phyloP scores from a whole-genome alignment of 2,113 vertebrate species.

The Tapirus terrestris region DNA sequence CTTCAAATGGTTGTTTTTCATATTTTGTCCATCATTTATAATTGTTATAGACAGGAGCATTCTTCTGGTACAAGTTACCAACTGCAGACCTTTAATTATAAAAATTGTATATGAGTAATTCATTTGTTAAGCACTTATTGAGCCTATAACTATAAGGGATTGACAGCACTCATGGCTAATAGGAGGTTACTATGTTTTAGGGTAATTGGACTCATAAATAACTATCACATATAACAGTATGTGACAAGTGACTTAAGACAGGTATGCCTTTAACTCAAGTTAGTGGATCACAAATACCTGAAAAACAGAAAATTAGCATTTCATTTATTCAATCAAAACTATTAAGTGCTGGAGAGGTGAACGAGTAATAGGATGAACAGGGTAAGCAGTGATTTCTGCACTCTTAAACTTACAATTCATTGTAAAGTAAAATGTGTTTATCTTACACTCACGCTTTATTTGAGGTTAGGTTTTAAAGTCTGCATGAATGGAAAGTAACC shows the following conservation, averaged over 20 bases:
- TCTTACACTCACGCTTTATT: neutral
- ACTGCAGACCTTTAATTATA: neutral
- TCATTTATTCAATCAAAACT: neutral
- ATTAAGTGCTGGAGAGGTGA: neutral
- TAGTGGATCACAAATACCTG: neutral
- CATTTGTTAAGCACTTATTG: neutral
- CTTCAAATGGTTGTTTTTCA: neutral
- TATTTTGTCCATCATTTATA: neutral
- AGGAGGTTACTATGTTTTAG: neutral
- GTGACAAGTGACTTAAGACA: neutral
- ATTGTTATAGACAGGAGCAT: neutral
- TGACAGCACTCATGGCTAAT: neutral
- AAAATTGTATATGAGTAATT: neutral
- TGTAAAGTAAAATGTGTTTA: neutral
- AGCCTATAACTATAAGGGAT: neutral
- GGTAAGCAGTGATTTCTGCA: neutral
- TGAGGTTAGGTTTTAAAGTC: neutral
- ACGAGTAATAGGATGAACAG: neutral
- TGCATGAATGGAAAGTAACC: neutral
- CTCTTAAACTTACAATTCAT: neutral
- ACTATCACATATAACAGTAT: neutral
- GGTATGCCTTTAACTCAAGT: neutral
- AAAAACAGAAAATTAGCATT: neutral
- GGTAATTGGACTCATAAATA: neutral
- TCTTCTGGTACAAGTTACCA: neutral